Percentiles rank a stretch among this genome's conserved stretches.
These are phyloP conservation scores for Microcebus ravelobensis DNA, from an alignment of 2,113 vertebrate species.

Conservation along the genomic window DNA sequence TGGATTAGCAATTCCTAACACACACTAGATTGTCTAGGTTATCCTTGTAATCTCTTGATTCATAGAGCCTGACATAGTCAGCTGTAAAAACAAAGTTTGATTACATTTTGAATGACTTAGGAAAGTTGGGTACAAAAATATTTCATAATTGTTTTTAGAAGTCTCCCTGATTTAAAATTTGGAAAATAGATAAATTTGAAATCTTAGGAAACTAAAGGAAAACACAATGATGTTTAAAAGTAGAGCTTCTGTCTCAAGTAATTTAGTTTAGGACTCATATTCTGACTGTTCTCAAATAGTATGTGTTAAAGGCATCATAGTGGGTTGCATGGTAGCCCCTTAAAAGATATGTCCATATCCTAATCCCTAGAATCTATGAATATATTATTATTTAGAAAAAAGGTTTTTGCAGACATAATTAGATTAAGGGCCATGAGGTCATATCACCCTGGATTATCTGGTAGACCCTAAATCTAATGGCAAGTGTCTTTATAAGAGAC, in stretches of 20 bases:
- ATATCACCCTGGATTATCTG: not conserved
- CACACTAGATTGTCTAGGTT: not conserved
- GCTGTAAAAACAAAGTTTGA: not conserved
- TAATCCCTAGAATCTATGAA: not conserved
- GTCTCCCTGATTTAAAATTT: not conserved
- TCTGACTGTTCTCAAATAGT: not conserved
- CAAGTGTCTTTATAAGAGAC: not conserved
- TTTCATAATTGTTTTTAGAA: conserved; percentile 3
- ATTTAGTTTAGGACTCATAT: not conserved
- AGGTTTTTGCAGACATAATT: not conserved
- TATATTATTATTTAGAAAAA: not conserved
- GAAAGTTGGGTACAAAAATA: not conserved
- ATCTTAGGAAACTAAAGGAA: not conserved
- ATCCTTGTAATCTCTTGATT: not conserved
- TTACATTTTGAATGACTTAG: not conserved
- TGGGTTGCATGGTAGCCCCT: not conserved
- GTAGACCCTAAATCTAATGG: not conserved
- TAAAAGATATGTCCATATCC: not conserved
- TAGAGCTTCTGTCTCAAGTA: not conserved
- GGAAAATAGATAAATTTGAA: not conserved
- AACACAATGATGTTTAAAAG: not conserved
- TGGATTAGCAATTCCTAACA: conserved; percentile 3
- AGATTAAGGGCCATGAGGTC: not conserved
- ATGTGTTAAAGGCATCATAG: not conserved
- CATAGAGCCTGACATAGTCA: not conserved